Percentiles rank a stretch among this genome's conserved stretches.
phyloP scores from a whole-genome alignment of 2,888 invertebrate genomes.

The Orchesellides sinensis region DNA sequence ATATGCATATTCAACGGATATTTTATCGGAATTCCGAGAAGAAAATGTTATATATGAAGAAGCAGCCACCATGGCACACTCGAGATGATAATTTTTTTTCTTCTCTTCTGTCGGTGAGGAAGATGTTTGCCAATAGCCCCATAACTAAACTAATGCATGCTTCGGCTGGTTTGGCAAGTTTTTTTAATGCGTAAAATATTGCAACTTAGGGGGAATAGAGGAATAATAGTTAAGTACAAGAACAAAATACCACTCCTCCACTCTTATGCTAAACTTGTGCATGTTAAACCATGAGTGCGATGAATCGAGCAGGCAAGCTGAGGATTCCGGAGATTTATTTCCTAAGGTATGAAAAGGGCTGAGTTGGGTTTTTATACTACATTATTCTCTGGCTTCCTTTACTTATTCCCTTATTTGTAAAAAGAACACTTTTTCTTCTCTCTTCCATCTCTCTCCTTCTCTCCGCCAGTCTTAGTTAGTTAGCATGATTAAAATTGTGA shows the following conservation, averaged over 20 bases:
- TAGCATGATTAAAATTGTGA: conserved; percentile 33
- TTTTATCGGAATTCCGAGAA: neutral
- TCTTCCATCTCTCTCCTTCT: neutral
- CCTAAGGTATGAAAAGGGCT: conserved; percentile 49
- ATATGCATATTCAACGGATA: no score
- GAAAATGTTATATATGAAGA: neutral
- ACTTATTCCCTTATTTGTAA: conserved; percentile 1
- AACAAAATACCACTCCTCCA: no score
- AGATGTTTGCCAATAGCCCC: conserved; percentile 42
- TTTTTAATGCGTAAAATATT: conserved; percentile 2
- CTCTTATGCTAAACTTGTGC: neutral
- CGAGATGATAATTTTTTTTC: conserved; percentile 28
- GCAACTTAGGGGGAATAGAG: neutral
- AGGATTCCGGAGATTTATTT: conserved; percentile 58
- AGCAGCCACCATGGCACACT: neutral
- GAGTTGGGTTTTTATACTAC: conserved; percentile 45
- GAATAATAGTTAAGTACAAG: neutral
- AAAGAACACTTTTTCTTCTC: conserved; percentile 17
- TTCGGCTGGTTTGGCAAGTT: conserved; percentile 31
- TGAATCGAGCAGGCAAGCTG: conserved; percentile 41
- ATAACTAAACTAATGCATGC: neutral
- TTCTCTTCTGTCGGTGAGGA: neutral
- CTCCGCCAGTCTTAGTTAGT: conserved; percentile 31
- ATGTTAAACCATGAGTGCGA: conserved; percentile 14
- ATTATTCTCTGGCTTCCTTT: neutral